A percentile compares a stretch with the other conserved stretches of the same genome.
These are phyloP conservation scores for Chironomus striatipennis DNA, from an alignment of 1,140 invertebrate genomes.

Conservation along the genomic window DNA sequence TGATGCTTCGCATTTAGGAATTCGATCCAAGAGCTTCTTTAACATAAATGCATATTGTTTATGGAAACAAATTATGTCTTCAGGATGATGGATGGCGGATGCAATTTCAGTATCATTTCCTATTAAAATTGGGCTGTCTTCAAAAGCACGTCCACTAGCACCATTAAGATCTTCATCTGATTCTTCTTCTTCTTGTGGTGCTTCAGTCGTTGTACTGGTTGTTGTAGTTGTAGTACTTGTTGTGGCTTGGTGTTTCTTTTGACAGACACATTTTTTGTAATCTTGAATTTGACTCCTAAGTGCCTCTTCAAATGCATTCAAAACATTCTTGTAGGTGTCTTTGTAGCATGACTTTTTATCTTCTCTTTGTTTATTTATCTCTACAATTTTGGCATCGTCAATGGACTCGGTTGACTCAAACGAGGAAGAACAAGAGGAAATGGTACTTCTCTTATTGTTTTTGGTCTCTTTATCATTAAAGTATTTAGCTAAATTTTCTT, in stretches of 20 bases:
- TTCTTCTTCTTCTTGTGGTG: background rate
- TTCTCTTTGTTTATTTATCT: background rate
- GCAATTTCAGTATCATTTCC: background rate
- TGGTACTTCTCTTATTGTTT: constrained; percentile 6
- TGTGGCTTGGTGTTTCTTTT: background rate
- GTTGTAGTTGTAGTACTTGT: background rate
- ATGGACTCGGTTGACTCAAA: background rate
- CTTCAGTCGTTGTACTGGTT: background rate
- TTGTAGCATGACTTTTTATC: constrained; percentile 5
- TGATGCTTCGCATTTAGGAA: background rate
- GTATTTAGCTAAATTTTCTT: background rate
- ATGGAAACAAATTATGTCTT: constrained; percentile 18
- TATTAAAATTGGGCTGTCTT: background rate
- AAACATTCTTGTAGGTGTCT: background rate
- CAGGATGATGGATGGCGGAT: background rate
- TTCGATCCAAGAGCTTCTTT: background rate
- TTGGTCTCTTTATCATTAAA: background rate
- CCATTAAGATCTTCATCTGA: background rate
- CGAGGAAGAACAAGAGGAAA: background rate
- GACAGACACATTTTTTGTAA: constrained; percentile 8
- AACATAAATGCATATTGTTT: constrained; percentile 19
- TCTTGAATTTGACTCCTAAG: background rate
- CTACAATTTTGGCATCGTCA: background rate
- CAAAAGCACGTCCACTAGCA: background rate
- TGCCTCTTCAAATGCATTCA: constrained; percentile 1